Percentiles rank a stretch among this genome's conserved stretches.
phyloP scores from a whole-genome alignment of 2,888 invertebrate species.

The Cryptocheilus praepositus region DNA sequence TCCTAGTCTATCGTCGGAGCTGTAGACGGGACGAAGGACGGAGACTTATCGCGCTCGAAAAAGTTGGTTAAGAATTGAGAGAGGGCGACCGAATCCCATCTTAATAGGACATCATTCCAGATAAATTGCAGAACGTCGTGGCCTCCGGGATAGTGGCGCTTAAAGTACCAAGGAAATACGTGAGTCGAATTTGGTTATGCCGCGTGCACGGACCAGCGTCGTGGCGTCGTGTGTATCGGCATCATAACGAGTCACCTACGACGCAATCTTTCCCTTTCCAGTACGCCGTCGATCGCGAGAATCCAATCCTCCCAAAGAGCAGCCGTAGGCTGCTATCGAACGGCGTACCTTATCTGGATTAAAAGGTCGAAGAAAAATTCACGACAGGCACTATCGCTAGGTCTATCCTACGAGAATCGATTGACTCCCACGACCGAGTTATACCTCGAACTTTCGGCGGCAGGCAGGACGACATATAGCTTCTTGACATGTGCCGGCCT shows the following conservation, averaged over 20 bases:
- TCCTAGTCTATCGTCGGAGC: constrained; percentile 16
- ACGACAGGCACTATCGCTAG: constrained; percentile 7
- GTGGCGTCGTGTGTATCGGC: constrained; percentile 28
- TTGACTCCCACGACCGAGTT: constrained; percentile 9
- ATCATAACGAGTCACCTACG: constrained; percentile 36
- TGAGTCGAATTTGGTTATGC: constrained; percentile 61
- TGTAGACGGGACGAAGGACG: constrained; percentile 20
- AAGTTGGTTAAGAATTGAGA: constrained; percentile 39
- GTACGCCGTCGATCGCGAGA: constrained; percentile 10
- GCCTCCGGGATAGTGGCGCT: constrained; percentile 25
- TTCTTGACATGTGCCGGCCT: no score
- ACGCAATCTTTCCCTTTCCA: constrained; percentile 24
- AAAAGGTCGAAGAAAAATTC: constrained; percentile 21
- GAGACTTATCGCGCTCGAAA: constrained; percentile 38
- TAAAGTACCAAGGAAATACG: constrained; percentile 56
- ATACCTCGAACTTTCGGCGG: no score
- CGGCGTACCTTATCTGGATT: constrained; percentile 35
- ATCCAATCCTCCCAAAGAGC: constrained; percentile 32
- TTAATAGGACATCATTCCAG: constrained; percentile 60
- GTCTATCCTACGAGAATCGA: constrained; percentile 5
- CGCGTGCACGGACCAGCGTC: constrained; percentile 9
- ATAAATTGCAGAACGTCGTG: constrained; percentile 59
- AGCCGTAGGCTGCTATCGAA: constrained; percentile 26
- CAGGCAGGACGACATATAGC: no score
- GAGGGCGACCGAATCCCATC: constrained; percentile 50